Base-by-base conservation (phyloP, 2,888 invertebrate genomes). In the Apodemia hepburni region DNA sequence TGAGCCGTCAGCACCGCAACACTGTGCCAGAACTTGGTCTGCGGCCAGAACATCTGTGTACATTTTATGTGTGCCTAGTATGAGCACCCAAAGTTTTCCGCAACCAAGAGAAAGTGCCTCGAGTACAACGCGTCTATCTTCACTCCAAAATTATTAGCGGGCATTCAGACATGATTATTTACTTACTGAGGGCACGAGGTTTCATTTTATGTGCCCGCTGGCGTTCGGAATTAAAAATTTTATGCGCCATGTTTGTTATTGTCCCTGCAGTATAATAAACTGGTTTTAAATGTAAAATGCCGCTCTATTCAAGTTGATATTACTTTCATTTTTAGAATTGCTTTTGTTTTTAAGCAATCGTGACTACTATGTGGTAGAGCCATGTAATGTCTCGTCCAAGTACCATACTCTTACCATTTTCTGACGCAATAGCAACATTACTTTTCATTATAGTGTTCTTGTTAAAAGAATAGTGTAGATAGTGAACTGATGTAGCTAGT, bases 161-260 rank as follows among this genome's bases (percentile, higher is more conserved):
- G 78, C 78, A 84, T 81, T 80, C 81, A 81, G 80, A 90, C 90
- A 90, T 73, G 87, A 85, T 79, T 89, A 89, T 87, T 88, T 90
- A 89, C 89, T 90, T 85, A 89, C 54, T 27, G 54, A 18, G 54
- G 54, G 54, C 54, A 54, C 15, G 54, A 54, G 54, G 54, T 54
- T 54, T 54, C 22, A 54, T 54, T 54, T 54, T 54, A 54, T 22
- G 54, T 54, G 6, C 54, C 54, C 54, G 54, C 54, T 15, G 54
- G 54, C 54, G 54, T 27, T 45, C 11, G 27, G 54, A 27, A 54
- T 54, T 54, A 54, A 54, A 54, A 54, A 27, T 27, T 18, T 54
- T 54, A 11, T 54, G 22, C 54, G 22, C 54, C 12, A 22, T 54
- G 27, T 27, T 22, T 54, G 42, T 45, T 45, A 45, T 12, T 15